Base-by-base conservation (phyloP, 1,140 invertebrate species). In the Mylabris phalerata region DNA sequence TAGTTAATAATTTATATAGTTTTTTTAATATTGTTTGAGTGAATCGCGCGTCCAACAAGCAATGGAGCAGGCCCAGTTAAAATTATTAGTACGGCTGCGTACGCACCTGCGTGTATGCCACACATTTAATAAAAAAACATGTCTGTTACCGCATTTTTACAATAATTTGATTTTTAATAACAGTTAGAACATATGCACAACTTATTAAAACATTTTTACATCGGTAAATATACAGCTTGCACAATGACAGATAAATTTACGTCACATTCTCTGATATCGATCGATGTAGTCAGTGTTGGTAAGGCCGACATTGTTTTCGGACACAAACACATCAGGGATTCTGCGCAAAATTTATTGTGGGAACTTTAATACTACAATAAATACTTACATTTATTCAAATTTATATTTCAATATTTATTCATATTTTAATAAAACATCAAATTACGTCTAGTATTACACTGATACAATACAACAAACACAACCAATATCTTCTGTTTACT, bases 21-120 rank as follows among this genome's bases (percentile, higher is more conserved):
- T 32, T 32, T 32, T 32, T 32, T 32, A 32, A 32, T 32, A 32
- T 66, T 65, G 58, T 64, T 65, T 60, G 61, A 66, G 62, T 58
- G 65, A 68, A 68, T 66, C 72, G 69, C 71, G 70, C 73, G 67
- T 67, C 63, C 63, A 56, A 10, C 59, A 61, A 71, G 64, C 59
- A 71, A 70, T 73, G 75, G 87, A 87, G 86, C 87, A 88, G 81
- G 85, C 86, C 81, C 87, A 88, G 86, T 86, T 81, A 84, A 85
- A 82, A 82, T 83, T 82, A 82, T 79, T 80, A 86, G 81, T 84
- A 87, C 84, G 85, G 79, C 85, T 90, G 88, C 88, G 88, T 90
- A 89, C 87, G 87, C 87, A 90, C 87, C 87, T 89, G 87, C 85
- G 86, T 88, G 84, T 83, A 81, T 81, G 67, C 69, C 61, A 60